These are phyloP conservation scores for Syngnathus rostellatus DNA, from an alignment of 2,797 vertebrate genomes.

Conservation along the genomic window DNA sequence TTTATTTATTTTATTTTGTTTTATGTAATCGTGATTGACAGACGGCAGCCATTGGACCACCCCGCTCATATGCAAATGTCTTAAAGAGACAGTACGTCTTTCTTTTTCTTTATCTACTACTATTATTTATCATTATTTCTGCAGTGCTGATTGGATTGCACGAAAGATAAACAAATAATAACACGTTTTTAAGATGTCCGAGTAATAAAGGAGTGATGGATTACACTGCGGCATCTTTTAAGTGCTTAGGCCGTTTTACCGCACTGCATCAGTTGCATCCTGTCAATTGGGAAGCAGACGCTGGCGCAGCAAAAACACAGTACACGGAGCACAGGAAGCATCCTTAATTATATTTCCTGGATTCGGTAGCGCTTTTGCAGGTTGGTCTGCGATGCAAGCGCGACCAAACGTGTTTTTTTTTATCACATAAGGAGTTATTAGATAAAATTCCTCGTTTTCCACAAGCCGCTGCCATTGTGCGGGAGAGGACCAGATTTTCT, in stretches of 20 bases:
- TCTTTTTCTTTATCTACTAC: background rate
- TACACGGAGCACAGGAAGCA: slow-evolving; percentile 2
- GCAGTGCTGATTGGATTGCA: background rate
- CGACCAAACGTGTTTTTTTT: slow-evolving; percentile 25
- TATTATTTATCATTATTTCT: background rate
- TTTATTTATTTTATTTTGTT: too few species aligned
- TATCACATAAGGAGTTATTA: slow-evolving; percentile 27
- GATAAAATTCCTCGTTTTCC: slow-evolving; percentile 21
- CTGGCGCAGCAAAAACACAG: slow-evolving; percentile 23
- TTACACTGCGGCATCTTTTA: background rate
- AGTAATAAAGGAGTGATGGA: background rate
- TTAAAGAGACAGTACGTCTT: slow-evolving; percentile 41
- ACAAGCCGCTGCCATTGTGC: slow-evolving; percentile 17
- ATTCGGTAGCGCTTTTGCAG: background rate
- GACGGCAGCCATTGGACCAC: background rate
- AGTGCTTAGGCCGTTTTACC: slow-evolving; percentile 43
- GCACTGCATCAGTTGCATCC: slow-evolving; percentile 61
- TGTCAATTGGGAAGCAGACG: slow-evolving; percentile 19
- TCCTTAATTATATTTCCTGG: background rate
- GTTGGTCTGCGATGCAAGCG: slow-evolving; percentile 36
- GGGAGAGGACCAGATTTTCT: slow-evolving; percentile 12
- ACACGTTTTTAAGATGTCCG: background rate
- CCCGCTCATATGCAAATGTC: slow-evolving; percentile 1
- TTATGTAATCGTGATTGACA: background rate
- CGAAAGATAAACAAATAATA: background rate